Base-by-base conservation (phyloP, 2,888 invertebrate species). In the Halocaridina rubra region DNA sequence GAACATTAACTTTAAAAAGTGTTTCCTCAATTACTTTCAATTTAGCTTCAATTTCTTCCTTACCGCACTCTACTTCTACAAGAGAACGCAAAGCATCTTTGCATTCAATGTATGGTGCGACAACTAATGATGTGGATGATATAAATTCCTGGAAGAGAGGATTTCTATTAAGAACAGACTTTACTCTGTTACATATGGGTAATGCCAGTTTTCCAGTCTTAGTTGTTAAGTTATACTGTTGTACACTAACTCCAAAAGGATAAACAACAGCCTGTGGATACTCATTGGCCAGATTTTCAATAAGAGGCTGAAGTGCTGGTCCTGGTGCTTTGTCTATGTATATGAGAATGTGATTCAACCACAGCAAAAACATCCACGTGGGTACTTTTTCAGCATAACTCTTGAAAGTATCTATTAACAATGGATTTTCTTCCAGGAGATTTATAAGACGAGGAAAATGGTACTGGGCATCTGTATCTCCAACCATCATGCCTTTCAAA, bases 221-320 rank as follows among this genome's bases (percentile, higher is more conserved):
- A 13, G 78, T 79, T n/a, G 80, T 72, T 46, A 84, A 88, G 33
- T 84, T 61, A 30, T 81, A 88, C 72, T 80, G 69, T 16, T 71
- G 46, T 33, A 57, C 64, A 64, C 86, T 86, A n/a, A 88, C 79
- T 19, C 69, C 74, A 69, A 87, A 82, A 32, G 87, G 87, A 69
- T 88, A 88, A 16, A 75, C 64, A 39, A 88, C 80, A 10, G 88
- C 87, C 64, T 88, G 86, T n/a, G 88, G 88, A 33, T 87, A 88
- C 53, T 67, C 77, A 29, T 75, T 69, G n/a, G 86, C 84, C 32
- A 88, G 32, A 30, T 64, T 32, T 59, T 84, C 71, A 22, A 88
- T 53, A 33, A 88, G 67, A 2, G 80, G 86, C n/a, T 84, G 84
- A 33, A 88, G 61, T 19, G 79, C 81, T 46, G 46, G 76, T 10